Evolutionary conservation across 2,113 vertebrate genomes (phyloP).

Genomic region (Onychostruthus taczanowskii): DNA sequence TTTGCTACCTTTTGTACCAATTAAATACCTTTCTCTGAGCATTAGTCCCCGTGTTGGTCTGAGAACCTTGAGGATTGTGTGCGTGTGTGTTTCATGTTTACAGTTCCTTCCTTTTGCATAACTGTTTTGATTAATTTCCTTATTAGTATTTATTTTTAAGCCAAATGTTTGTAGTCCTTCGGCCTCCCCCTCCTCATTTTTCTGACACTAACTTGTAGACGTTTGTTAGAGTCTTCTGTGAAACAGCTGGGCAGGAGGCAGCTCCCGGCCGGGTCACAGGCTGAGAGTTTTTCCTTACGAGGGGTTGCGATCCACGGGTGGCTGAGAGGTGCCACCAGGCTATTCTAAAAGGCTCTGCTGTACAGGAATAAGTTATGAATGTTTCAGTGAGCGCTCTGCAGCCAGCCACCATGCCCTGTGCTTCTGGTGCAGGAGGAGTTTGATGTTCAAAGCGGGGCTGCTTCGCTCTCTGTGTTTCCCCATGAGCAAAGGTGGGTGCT

Average conservation of each 20-base stretch:
- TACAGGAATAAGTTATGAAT: slow-evolving; percentile 1
- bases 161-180: slow-evolving; percentile 74
- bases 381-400: neutral
- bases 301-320: neutral
- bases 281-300: slow-evolving; percentile 23
- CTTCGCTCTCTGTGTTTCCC: neutral
- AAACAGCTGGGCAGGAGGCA: slow-evolving; percentile 63
- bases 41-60: slow-evolving; percentile 63
- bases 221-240: slow-evolving; percentile 62
- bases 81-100: slow-evolving; percentile 73
- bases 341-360: slow-evolving; percentile 40
- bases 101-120: slow-evolving; percentile 69
- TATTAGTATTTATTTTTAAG: slow-evolving; percentile 85
- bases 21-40: slow-evolving; percentile 84
- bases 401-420: neutral
- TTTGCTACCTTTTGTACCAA: slow-evolving; percentile 77
- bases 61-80: slow-evolving; percentile 67
- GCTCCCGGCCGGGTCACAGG: neutral
- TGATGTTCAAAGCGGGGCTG: neutral
- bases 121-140: slow-evolving; percentile 72
- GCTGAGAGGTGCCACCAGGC: neutral
- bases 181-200: slow-evolving; percentile 41
- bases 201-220: slow-evolving; percentile 74
- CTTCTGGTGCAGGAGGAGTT: neutral
- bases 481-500: neutral